phyloP scores from a whole-genome alignment of 2,888 invertebrate genomes.

The Amorpha juglandis region DNA sequence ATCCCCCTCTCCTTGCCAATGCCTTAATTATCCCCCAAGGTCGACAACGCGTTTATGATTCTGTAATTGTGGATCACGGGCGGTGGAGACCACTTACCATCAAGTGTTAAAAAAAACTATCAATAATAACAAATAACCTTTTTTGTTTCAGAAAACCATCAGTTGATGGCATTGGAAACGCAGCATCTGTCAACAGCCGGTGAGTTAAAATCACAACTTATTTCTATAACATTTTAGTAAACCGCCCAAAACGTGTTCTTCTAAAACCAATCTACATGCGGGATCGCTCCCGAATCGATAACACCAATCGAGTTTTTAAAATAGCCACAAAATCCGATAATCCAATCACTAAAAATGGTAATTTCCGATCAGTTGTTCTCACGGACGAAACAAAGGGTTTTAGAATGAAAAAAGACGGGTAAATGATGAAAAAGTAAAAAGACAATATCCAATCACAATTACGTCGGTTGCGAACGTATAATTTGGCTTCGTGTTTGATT shows the following conservation, averaged over 20 bases:
- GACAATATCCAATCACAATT: conserved; percentile 80
- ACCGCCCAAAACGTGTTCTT: conserved; percentile 70
- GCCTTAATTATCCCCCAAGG: too few species aligned
- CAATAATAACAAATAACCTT: not conserved
- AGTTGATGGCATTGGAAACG: conserved; percentile 93
- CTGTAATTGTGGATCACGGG: too few species aligned
- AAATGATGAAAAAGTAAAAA: conserved; percentile 63
- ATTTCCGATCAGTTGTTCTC: conserved; percentile 76
- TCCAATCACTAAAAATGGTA: conserved; percentile 83
- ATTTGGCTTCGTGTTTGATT: conserved; percentile 60
- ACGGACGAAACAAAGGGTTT: conserved; percentile 75
- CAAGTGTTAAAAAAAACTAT: too few species aligned
- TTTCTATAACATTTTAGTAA: not conserved
- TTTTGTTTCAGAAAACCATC: conserved; percentile 91
- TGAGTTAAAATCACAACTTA: conserved; percentile 80
- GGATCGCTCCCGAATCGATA: conserved; percentile 59
- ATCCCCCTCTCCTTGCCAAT: too few species aligned
- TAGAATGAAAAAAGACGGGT: conserved; percentile 66
- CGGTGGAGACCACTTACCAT: too few species aligned
- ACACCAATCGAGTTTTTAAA: conserved; percentile 56
- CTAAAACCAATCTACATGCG: conserved; percentile 61
- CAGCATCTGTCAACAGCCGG: conserved; percentile 94
- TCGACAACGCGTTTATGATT: too few species aligned
- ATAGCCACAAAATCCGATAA: conserved; percentile 70
- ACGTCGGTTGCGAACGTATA: conserved; percentile 57